phyloP scores from a whole-genome alignment of 2,888 invertebrate species.

The Helobdella robusta region DNA sequence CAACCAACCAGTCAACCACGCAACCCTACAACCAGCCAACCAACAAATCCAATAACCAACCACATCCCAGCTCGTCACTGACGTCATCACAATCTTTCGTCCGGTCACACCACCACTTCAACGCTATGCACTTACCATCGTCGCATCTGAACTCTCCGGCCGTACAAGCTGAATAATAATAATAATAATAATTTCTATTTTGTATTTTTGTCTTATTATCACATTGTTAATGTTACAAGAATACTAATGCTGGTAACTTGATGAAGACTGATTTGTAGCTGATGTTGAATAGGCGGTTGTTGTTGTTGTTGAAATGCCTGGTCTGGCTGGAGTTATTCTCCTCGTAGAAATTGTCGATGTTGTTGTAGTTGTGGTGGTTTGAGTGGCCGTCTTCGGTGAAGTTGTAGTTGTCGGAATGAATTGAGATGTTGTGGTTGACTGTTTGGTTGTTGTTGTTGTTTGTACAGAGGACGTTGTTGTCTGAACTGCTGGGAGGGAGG shows the following conservation, averaged over 20 bases:
- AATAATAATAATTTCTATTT: too few relatives aligned
- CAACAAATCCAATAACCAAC: too few relatives aligned
- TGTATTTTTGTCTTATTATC: too few relatives aligned
- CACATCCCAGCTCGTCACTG: neutral
- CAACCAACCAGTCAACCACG: too few relatives aligned
- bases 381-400: neutral
- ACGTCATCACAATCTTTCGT: neutral
- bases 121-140: neutral
- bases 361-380: neutral
- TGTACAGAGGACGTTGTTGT: neutral
- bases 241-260: too few relatives aligned
- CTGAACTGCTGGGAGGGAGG: too few relatives aligned
- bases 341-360: neutral
- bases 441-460: neutral
- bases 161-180: too few relatives aligned
- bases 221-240: too few relatives aligned
- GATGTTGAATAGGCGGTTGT: too few relatives aligned
- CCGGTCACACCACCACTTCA: neutral
- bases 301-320: too few relatives aligned
- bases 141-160: slow-evolving; percentile 6
- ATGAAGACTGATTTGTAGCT: neutral
- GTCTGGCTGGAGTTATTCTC: neutral
- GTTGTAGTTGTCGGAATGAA: neutral
- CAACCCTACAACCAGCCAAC: too few relatives aligned
- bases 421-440: neutral